These are phyloP conservation scores for Clinocottus analis DNA, from an alignment of 2,113 vertebrate genomes.

Conservation along the genomic window DNA sequence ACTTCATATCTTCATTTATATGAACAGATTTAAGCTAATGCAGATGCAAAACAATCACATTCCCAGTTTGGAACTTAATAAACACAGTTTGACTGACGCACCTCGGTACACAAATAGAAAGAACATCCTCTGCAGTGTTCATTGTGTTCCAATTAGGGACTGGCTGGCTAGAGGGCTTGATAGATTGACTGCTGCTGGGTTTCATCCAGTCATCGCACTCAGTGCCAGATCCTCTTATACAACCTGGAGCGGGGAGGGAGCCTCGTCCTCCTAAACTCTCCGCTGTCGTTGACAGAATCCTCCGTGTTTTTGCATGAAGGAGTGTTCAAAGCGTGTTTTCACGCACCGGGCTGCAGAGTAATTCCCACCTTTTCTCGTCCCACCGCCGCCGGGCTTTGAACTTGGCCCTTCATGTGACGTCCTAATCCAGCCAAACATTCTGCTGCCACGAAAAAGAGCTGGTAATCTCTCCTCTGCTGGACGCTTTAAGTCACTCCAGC, in stretches of 20 bases:
- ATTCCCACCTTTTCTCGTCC: conserved; percentile 52
- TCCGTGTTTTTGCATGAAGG: too few relatives aligned
- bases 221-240: conserved; percentile 65
- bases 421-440: conserved; percentile 72
- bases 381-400: conserved; percentile 49
- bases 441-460: conserved; percentile 43
- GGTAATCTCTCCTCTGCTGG: conserved; percentile 48
- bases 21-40: background rate
- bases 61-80: conserved; percentile 25
- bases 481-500: conserved; percentile 37
- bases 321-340: too few relatives aligned
- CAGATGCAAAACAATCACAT: conserved; percentile 1
- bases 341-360: too few relatives aligned
- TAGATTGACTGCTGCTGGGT: conserved; percentile 56
- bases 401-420: conserved; percentile 59
- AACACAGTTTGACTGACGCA: conserved; percentile 28
- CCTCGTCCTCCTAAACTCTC: conserved; percentile 57
- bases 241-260: conserved; percentile 51
- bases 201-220: conserved; percentile 60
- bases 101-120: conserved; percentile 63
- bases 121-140: conserved; percentile 63
- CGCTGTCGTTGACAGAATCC: conserved; percentile 16
- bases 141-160: conserved; percentile 46
- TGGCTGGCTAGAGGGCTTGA: conserved; percentile 29
- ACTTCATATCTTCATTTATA: background rate